Percentiles rank a stretch among this genome's conserved stretches.
These are phyloP conservation scores for Ethmia dodecea DNA, from an alignment of 2,888 invertebrate genomes.

Conservation along the genomic window DNA sequence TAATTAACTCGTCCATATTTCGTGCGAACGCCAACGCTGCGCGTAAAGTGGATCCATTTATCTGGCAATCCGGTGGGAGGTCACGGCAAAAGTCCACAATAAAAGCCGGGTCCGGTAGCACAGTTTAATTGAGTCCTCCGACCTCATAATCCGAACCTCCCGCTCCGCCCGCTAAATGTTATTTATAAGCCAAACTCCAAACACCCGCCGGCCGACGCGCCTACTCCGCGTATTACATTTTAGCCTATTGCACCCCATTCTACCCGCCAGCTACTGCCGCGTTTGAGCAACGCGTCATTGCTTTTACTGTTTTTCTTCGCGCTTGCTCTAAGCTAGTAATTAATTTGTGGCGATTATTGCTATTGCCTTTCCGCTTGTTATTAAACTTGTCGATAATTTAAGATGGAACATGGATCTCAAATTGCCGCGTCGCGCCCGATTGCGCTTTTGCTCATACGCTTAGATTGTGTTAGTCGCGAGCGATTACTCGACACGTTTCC, in stretches of 20 bases:
- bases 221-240: slow-evolving; percentile 50
- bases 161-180: slow-evolving; percentile 69
- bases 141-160: slow-evolving; percentile 70
- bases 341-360: slow-evolving; percentile 68
- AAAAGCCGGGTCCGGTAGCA: slow-evolving; percentile 70
- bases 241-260: slow-evolving; percentile 47
- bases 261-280: slow-evolving; percentile 23
- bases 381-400: slow-evolving; percentile 73
- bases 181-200: slow-evolving; percentile 68
- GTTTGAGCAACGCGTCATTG: slow-evolving; percentile 42
- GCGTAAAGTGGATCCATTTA: slow-evolving; percentile 66
- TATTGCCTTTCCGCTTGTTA: slow-evolving; percentile 65
- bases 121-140: slow-evolving; percentile 75
- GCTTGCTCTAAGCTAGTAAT: slow-evolving; percentile 53
- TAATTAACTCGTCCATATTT: slow-evolving; percentile 44
- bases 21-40: slow-evolving; percentile 41
- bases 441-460: slow-evolving; percentile 48
- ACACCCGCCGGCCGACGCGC: slow-evolving; percentile 29
- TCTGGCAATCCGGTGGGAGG: slow-evolving; percentile 68
- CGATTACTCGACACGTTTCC: slow-evolving; percentile 48
- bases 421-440: slow-evolving; percentile 63
- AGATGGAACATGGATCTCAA: slow-evolving; percentile 67
- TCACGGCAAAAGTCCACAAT: slow-evolving; percentile 70
- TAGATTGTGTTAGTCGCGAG: slow-evolving; percentile 54
- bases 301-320: slow-evolving; percentile 61